Percentiles rank a stretch among this genome's conserved stretches.
Evolutionary conservation across 2,797 vertebrate species (phyloP).

Genomic region (Labroides dimidiatus): DNA sequence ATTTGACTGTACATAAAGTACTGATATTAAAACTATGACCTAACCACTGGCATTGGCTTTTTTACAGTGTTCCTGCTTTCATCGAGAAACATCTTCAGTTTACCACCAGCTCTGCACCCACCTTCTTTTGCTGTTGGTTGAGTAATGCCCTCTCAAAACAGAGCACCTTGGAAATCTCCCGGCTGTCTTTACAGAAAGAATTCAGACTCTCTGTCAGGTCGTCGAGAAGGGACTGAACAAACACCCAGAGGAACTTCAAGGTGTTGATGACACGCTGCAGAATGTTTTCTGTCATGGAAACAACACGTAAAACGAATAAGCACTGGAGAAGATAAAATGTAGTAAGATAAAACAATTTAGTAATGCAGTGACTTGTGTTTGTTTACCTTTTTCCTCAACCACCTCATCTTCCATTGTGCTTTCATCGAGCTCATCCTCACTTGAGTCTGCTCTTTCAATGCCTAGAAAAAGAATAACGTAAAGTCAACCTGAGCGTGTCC

Average conservation of each 20-base stretch:
- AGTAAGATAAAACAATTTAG: background rate
- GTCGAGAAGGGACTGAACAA: conserved; percentile 78
- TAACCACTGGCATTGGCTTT: background rate
- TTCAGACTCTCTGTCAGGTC: conserved; percentile 75
- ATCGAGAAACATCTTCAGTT: background rate
- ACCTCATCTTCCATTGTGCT: conserved; percentile 54
- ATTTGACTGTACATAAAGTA: no score
- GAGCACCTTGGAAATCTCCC: conserved; percentile 80
- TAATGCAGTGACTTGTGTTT: background rate
- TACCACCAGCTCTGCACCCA: conserved; percentile 35
- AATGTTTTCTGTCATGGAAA: conserved; percentile 71
- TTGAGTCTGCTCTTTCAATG: conserved; percentile 73
- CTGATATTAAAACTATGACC: background rate
- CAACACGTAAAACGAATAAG: background rate
- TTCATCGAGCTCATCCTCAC: conserved; percentile 81
- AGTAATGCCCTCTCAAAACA: conserved; percentile 75
- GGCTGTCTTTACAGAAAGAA: conserved; percentile 77
- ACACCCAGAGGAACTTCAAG: conserved; percentile 75
- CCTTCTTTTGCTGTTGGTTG: conserved; percentile 81
- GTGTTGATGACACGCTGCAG: conserved; percentile 68
- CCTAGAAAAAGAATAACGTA: conserved; percentile 59
- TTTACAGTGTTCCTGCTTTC: background rate
- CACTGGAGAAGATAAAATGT: background rate
- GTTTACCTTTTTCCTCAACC: conserved; percentile 75
- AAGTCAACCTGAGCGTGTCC: background rate